Base-by-base conservation (phyloP, 2,888 invertebrate species). In the Helobdella robusta region DNA sequence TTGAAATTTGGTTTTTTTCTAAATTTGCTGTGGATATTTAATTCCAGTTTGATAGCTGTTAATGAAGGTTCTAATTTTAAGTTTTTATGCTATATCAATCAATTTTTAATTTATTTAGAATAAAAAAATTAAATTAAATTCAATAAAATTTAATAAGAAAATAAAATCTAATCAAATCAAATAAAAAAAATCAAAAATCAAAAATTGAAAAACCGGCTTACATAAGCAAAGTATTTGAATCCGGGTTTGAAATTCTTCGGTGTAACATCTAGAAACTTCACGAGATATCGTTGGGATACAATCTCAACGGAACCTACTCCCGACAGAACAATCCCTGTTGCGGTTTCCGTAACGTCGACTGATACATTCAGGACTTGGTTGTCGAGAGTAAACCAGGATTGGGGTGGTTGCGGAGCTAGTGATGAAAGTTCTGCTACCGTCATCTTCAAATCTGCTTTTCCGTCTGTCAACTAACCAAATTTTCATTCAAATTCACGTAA, bases 301-400 rank as follows among this genome's bases (percentile, higher is more conserved):
- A 48, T 8, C 25, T 20, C 23, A 48, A 56, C 28, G 32, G 56
- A 25, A 18, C 28, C n/a, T 25, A 36, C 56, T 8, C 36, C 54
- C 5, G 20, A 20, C 52, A 65, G 30, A 5, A 60, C 44, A 25
- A 35, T 34, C 30, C 60, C 59, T 25, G 65, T 65, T 28, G 52
- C 48, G 25, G 59, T 48, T 60, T 65, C 65, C 18, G 59, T 65
- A 28, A 65, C 60, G 28, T 65, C 25, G 1, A 60, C 59, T 40
- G 44, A n/a, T 18, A 65, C 36, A 35, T 36, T 28, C 2, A 65
- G 25, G 32, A 11, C 15, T 48, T 20, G 28, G 50, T 32, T 59
- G 15, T 25, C 15, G 11, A 23, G 59, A 23, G n/a, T 15, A 18
- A 8, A 20, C 4, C 34, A 23, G n/a, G n/a, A n/a, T n/a, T n/a